These are phyloP conservation scores for Rhimphoctona megacephalus DNA, from an alignment of 2,888 invertebrate species.

Conservation along the genomic window DNA sequence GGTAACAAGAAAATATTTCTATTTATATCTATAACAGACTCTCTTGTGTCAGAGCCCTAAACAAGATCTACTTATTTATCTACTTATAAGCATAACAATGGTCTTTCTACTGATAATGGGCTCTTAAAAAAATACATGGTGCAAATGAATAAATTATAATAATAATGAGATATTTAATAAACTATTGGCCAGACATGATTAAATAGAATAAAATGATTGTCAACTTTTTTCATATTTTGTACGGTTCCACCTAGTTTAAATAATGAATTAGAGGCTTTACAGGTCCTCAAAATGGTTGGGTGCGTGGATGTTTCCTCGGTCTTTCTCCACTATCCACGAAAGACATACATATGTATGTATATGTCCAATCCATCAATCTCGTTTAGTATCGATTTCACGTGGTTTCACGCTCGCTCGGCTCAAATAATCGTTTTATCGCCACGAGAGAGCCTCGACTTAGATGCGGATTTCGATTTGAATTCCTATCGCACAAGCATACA, in stretches of 20 bases:
- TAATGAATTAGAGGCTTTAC: slow-evolving; percentile 21
- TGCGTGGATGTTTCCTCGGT: background rate
- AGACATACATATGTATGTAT: slow-evolving; percentile 9
- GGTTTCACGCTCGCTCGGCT: slow-evolving; percentile 68
- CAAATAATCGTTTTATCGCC: slow-evolving; percentile 70
- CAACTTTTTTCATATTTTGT: background rate
- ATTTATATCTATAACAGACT: background rate
- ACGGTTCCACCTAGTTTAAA: background rate
- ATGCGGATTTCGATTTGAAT: slow-evolving; percentile 59
- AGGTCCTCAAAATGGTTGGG: background rate
- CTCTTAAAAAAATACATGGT: background rate
- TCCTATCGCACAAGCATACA: slow-evolving; percentile 18
- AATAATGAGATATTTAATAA: background rate
- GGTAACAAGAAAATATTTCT: background rate
- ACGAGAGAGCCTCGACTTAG: slow-evolving; percentile 55
- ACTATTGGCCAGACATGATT: background rate
- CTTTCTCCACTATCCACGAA: background rate
- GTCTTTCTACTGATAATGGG: background rate
- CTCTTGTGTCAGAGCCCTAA: background rate
- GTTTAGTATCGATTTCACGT: slow-evolving; percentile 69
- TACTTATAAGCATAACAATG: background rate
- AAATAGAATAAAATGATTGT: background rate
- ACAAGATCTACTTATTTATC: background rate
- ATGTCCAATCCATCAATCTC: slow-evolving; percentile 65
- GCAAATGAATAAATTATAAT: background rate